These are phyloP conservation scores for Tenthredo scrophulariae DNA, from an alignment of 2,888 invertebrate genomes.

Conservation along the genomic window DNA sequence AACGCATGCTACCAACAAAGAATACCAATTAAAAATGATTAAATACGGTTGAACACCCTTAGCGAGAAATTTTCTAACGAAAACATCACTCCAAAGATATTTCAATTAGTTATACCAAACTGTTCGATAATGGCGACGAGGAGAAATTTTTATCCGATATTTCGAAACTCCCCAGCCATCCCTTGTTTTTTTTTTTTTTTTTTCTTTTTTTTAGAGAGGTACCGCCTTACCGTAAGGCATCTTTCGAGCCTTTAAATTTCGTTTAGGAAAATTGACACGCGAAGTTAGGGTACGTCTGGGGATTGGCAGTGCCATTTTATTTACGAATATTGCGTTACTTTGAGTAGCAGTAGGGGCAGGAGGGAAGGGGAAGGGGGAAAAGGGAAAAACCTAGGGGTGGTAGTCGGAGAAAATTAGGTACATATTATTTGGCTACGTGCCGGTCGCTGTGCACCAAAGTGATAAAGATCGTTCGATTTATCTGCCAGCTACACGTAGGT, in stretches of 20 bases:
- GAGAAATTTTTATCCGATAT: background rate
- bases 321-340: conserved; percentile 53
- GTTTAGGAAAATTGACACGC: conserved; percentile 54
- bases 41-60: background rate
- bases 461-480: conserved; percentile 43
- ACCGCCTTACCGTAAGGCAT: conserved; percentile 19
- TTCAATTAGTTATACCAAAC: background rate
- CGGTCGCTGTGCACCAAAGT: background rate
- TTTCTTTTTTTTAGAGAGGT: too few relatives aligned
- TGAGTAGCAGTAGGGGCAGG: background rate
- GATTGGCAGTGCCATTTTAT: conserved; percentile 55
- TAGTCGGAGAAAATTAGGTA: conserved; percentile 49
- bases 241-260: conserved; percentile 54
- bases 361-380: background rate
- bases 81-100: too few relatives aligned
- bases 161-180: background rate
- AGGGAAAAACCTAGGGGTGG: background rate
- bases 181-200: background rate
- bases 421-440: conserved; percentile 52
- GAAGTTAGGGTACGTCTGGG: conserved; percentile 18
- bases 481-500: background rate
- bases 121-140: background rate
- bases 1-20: too few relatives aligned
- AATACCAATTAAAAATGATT: background rate
- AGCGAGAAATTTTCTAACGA: too few relatives aligned